phyloP scores from a whole-genome alignment of 2,797 vertebrate genomes.

The Halcyon badia region DNA sequence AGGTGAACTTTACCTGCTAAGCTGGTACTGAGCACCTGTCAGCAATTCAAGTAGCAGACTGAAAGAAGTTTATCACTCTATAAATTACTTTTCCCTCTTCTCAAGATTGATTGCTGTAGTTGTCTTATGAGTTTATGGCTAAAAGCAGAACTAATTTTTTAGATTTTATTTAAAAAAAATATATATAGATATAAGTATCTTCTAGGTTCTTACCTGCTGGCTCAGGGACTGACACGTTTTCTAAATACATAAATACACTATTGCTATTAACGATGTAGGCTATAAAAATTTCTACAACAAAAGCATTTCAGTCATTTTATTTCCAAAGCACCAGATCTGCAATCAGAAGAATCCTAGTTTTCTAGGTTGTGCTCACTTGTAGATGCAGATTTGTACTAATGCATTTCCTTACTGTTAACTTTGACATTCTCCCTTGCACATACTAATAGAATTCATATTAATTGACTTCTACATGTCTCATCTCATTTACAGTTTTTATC shows the following conservation, averaged over 20 bases:
- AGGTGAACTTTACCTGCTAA: neutral
- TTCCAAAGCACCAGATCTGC: neutral
- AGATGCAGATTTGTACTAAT: neutral
- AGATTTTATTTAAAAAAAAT: neutral
- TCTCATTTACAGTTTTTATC: neutral
- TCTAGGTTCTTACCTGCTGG: slow-evolving; percentile 38
- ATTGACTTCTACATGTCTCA: neutral
- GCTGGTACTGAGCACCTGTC: neutral
- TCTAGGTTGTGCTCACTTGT: neutral
- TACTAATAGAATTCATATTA: neutral
- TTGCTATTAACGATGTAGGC: neutral
- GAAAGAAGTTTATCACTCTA: neutral
- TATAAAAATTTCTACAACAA: neutral
- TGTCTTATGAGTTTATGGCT: neutral
- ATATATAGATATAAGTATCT: neutral
- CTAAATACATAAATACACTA: neutral
- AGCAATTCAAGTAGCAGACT: neutral
- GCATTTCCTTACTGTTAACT: neutral
- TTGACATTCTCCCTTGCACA: neutral
- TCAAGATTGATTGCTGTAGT: neutral
- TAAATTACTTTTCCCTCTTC: neutral
- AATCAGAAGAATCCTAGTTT: neutral
- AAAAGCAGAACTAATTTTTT: neutral
- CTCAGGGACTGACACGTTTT: slow-evolving; percentile 40
- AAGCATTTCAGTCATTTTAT: neutral